A percentile compares a stretch with the other conserved stretches of the same genome.
These are phyloP conservation scores for Palythoa heliodiscus DNA, from an alignment of 92 coral and sea anemone species.

Conservation along the genomic window DNA sequence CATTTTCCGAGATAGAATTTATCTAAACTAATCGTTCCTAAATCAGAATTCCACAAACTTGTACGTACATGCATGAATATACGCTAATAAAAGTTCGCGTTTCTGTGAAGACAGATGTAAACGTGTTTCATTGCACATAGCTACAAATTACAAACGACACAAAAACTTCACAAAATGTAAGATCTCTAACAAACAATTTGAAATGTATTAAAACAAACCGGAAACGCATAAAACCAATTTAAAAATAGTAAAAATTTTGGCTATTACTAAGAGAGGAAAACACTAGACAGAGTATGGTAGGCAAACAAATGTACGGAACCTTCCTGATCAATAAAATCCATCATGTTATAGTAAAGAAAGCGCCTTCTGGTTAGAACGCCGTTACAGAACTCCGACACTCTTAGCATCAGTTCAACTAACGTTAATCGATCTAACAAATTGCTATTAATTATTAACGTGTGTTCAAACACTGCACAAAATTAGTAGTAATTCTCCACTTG, in stretches of 20 bases:
- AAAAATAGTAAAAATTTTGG: neutral
- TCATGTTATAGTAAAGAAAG: constrained; percentile 16
- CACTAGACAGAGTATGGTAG: neutral
- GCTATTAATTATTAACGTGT: constrained; percentile 26
- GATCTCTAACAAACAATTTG: too few species aligned
- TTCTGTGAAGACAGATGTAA: too few species aligned
- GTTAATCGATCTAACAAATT: neutral
- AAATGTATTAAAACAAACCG: neutral
- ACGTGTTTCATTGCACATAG: too few species aligned
- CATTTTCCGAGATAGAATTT: too few species aligned
- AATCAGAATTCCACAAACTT: too few species aligned
- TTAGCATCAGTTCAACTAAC: neutral
- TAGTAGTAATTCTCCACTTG: neutral
- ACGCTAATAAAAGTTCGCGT: too few species aligned
- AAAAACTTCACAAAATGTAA: too few species aligned
- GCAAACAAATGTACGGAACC: constrained; percentile 10
- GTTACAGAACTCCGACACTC: neutral
- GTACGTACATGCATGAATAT: too few species aligned
- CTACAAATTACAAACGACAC: too few species aligned
- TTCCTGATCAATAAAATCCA: constrained; percentile 39
- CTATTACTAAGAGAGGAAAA: neutral
- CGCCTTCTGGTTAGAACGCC: constrained; percentile 11
- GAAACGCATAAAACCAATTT: neutral
- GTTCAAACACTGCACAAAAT: neutral
- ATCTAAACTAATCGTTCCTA: too few species aligned